Evolutionary conservation across 2,797 vertebrate genomes (phyloP).

Genomic region (Hipposideros larvatus): DNA sequence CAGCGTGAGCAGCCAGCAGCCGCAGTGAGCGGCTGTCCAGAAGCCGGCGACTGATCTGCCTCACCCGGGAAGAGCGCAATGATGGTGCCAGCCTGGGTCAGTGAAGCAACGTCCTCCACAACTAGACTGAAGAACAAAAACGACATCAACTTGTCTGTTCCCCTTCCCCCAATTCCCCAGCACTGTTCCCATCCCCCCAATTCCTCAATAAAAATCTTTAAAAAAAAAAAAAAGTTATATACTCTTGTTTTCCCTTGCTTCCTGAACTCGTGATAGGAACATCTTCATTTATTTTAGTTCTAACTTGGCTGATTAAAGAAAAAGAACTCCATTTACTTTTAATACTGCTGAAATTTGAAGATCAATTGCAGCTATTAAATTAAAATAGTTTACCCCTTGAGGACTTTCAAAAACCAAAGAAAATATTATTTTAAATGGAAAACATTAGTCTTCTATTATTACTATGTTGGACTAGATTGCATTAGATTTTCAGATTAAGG

Average conservation of each 20-base stretch:
- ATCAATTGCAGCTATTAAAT: constrained; percentile 79
- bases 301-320: constrained; percentile 72
- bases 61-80: no score
- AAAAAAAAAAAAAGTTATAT: constrained; percentile 77
- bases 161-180: no score
- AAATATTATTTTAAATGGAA: constrained; percentile 75
- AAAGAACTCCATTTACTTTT: constrained; percentile 57
- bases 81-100: no score
- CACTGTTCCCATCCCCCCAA: no score
- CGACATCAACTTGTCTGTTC: no score
- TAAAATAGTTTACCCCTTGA: constrained; percentile 76
- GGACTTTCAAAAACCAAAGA: constrained; percentile 73
- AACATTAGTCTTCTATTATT: constrained; percentile 68
- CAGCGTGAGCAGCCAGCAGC: no score
- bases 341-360: constrained; percentile 78
- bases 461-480: constrained; percentile 65
- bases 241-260: constrained; percentile 60
- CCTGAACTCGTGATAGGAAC: constrained; percentile 54
- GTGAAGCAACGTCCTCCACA: no score
- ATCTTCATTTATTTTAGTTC: constrained; percentile 73
- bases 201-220: no score
- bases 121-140: no score
- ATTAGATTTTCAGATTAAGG: constrained; percentile 67
- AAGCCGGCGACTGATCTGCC: no score
- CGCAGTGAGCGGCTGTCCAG: no score